Evolutionary conservation across 2,113 vertebrate species (phyloP).

Genomic region (Pongo pygmaeus): DNA sequence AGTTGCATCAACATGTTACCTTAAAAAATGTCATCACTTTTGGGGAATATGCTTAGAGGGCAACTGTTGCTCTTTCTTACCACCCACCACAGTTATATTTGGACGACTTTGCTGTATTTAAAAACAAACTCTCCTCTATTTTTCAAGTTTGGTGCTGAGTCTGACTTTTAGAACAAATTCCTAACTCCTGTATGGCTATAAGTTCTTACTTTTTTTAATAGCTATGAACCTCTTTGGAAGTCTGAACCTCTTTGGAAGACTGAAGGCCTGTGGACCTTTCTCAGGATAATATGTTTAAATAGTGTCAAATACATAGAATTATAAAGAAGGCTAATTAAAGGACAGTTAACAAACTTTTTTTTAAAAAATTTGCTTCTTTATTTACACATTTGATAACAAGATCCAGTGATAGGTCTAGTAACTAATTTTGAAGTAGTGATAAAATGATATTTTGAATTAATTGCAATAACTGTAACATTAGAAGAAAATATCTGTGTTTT

Average conservation of each 20-base stretch:
- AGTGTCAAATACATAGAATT: not conserved
- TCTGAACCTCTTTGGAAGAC: not conserved
- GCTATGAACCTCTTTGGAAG: not conserved
- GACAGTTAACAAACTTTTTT: not conserved
- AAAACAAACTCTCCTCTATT: not conserved
- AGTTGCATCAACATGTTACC: not conserved
- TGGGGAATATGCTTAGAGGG: not conserved
- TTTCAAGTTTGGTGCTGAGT: not conserved
- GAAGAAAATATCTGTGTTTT: not conserved
- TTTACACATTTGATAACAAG: not conserved
- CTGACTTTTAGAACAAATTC: not conserved
- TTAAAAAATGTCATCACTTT: not conserved
- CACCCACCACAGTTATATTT: not conserved
- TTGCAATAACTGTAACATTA: not conserved
- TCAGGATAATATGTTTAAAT: not conserved
- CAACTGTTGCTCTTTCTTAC: not conserved
- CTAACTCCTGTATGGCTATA: not conserved
- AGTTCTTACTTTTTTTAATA: not conserved
- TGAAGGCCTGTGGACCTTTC: not conserved
- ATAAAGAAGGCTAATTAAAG: not conserved
- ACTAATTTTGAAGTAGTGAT: not conserved
- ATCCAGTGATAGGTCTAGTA: not conserved
- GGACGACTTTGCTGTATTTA: not conserved
- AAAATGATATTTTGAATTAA: constrained; percentile 27
- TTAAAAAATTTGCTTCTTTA: not conserved